Evolutionary conservation across 2,797 vertebrate species (phyloP).

Genomic region (Emydoidea blandingii): DNA sequence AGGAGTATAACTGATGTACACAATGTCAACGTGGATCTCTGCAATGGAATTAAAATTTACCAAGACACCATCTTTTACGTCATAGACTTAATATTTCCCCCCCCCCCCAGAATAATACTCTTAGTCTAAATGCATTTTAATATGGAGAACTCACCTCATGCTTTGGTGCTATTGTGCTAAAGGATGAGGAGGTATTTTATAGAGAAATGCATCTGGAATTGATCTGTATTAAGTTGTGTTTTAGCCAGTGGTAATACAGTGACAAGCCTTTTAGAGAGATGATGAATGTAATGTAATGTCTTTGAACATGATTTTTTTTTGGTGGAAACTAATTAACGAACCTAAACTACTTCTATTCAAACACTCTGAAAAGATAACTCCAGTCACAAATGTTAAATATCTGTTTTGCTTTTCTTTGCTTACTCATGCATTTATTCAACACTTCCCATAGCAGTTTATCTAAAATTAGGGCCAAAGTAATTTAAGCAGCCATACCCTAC

Average conservation of each 20-base stretch:
- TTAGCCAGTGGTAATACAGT: conserved; percentile 37
- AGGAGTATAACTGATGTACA: neutral
- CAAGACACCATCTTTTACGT: neutral
- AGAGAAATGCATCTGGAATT: conserved; percentile 55
- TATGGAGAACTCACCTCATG: neutral
- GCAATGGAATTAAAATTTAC: conserved; percentile 8
- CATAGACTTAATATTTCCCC: neutral
- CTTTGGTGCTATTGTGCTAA: conserved; percentile 30
- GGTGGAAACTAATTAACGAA: conserved; percentile 76
- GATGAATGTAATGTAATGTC: conserved; percentile 75
- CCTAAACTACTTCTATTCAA: conserved; percentile 75
- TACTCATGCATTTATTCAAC: conserved; percentile 84
- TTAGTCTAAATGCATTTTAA: conserved; percentile 15
- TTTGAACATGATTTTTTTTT: conserved; percentile 66
- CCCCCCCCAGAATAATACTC: neutral
- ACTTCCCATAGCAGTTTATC: conserved; percentile 81
- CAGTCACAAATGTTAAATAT: conserved; percentile 80
- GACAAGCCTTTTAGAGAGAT: conserved; percentile 73
- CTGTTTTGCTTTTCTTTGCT: conserved; percentile 81
- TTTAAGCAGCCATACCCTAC: conserved; percentile 79
- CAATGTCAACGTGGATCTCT: neutral
- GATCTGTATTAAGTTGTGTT: conserved; percentile 4
- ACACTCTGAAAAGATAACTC: conserved; percentile 76
- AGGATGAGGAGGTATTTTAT: conserved; percentile 30
- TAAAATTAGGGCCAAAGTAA: conserved; percentile 86